Evolutionary conservation across 1,140 invertebrate species (phyloP).

Genomic region (Patella vulgata): DNA sequence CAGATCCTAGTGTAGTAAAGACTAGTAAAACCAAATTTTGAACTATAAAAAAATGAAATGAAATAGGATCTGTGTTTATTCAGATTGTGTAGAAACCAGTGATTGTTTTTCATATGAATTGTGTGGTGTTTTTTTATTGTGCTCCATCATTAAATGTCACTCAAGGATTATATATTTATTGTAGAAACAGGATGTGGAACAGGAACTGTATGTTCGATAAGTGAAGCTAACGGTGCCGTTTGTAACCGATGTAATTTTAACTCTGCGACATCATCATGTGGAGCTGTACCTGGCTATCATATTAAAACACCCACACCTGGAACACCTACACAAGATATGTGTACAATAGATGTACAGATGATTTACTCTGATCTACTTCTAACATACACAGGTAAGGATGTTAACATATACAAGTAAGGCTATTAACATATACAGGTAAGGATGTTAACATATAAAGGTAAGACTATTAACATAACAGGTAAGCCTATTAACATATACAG

Average conservation of each 20-base stretch:
- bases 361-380: slow-evolving; percentile 48
- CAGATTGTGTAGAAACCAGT: too few relatives aligned
- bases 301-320: slow-evolving; percentile 20
- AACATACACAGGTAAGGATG: slow-evolving; percentile 36
- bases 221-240: slow-evolving; percentile 39
- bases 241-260: slow-evolving; percentile 63
- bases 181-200: slow-evolving; percentile 56
- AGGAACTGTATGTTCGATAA: slow-evolving; percentile 50
- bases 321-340: slow-evolving; percentile 33
- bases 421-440: too few relatives aligned
- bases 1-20: too few relatives aligned
- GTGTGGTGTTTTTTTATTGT: too few relatives aligned
- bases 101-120: too few relatives aligned
- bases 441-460: too few relatives aligned
- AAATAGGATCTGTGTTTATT: too few relatives aligned
- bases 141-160: too few relatives aligned
- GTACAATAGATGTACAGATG: slow-evolving; percentile 43
- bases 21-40: too few relatives aligned
- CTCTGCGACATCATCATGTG: slow-evolving; percentile 40
- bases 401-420: slow-evolving; percentile 8
- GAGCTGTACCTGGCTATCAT: slow-evolving; percentile 41
- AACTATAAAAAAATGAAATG: too few relatives aligned
- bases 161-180: background rate
- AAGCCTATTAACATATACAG: too few relatives aligned
- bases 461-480: too few relatives aligned